Evolutionary conservation across 1,140 invertebrate genomes (phyloP).

Genomic region (Drosophila sechellia): DNA sequence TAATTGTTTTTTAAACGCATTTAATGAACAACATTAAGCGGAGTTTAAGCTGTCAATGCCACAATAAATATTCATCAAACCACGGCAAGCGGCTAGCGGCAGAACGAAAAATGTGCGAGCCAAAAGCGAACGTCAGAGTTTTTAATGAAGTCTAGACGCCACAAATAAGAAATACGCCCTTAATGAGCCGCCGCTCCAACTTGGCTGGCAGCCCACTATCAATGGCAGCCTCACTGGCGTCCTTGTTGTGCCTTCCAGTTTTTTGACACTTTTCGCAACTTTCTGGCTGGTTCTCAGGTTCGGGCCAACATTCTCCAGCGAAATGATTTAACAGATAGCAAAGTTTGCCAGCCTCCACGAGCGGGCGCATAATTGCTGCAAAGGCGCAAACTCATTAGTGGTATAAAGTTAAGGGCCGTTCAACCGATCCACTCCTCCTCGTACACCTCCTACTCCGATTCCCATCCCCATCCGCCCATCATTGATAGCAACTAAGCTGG

Average conservation of each 20-base stretch:
- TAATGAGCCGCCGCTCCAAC: slow-evolving; percentile 59
- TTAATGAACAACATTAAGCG: slow-evolving; percentile 49
- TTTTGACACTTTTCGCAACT: slow-evolving; percentile 73
- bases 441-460: not conserved
- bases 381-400: slow-evolving; percentile 75
- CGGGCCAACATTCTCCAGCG: slow-evolving; percentile 33
- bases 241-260: slow-evolving; percentile 47
- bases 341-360: slow-evolving; percentile 51
- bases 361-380: slow-evolving; percentile 67
- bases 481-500: slow-evolving; percentile 54
- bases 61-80: slow-evolving; percentile 63
- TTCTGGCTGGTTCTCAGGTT: slow-evolving; percentile 38
- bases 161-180: slow-evolving; percentile 38
- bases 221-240: slow-evolving; percentile 21
- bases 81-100: not conserved
- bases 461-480: slow-evolving; percentile 11
- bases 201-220: slow-evolving; percentile 58
- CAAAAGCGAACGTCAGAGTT: slow-evolving; percentile 27
- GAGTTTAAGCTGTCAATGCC: slow-evolving; percentile 70
- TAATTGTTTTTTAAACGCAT: slow-evolving; percentile 73
- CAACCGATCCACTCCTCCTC: too few species aligned
- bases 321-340: slow-evolving; percentile 71
- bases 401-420: slow-evolving; percentile 51
- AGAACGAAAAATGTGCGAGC: slow-evolving; percentile 11
- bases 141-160: slow-evolving; percentile 78